A percentile compares a stretch with the other conserved stretches of the same genome.
Conservation (phyloP, 2,888 invertebrate species). For the Eupithecia subumbrata region DNA sequence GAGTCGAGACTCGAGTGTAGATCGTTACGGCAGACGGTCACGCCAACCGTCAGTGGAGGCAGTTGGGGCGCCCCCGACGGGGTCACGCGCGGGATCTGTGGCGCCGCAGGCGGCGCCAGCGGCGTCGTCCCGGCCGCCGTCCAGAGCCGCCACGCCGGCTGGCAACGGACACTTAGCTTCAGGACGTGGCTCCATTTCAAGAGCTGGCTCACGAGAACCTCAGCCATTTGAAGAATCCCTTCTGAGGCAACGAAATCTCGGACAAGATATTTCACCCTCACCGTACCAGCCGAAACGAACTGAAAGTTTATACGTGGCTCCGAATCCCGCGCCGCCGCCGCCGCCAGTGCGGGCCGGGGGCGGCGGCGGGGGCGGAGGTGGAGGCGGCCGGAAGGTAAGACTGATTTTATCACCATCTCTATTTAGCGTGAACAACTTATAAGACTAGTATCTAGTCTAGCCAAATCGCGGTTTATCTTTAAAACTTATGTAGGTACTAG, state of each 20-base stretch:
- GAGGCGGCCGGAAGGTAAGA: conserved; percentile 76
- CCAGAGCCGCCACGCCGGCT: conserved; percentile 81
- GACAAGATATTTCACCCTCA: conserved; percentile 95
- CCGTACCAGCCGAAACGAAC: conserved; percentile 95
- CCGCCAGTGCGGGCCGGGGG: conserved; percentile 74
- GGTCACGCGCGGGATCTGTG: conserved; percentile 88
- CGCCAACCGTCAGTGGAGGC: conserved; percentile 92
- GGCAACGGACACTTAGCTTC: conserved; percentile 88
- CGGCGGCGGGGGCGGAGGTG: conserved; percentile 69
- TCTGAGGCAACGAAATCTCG: conserved; percentile 90
- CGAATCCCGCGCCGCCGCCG: conserved; percentile 74
- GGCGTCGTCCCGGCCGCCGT: conserved; percentile 85
- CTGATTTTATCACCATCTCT: background rate
- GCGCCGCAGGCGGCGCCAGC: conserved; percentile 89
- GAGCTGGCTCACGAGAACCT: conserved; percentile 75
- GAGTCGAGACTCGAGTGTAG: conserved; percentile 93
- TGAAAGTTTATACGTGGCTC: conserved; percentile 92
- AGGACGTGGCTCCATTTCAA: conserved; percentile 83
- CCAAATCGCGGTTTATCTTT: background rate
- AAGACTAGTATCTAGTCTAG: background rate
- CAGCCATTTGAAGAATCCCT: conserved; percentile 93
- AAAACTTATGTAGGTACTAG: background rate
- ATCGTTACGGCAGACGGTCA: conserved; percentile 90
- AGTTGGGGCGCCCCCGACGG: conserved; percentile 68
- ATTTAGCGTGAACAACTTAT: background rate